Base-by-base conservation (phyloP, 2,888 invertebrate genomes). In the Philereme transversata region DNA sequence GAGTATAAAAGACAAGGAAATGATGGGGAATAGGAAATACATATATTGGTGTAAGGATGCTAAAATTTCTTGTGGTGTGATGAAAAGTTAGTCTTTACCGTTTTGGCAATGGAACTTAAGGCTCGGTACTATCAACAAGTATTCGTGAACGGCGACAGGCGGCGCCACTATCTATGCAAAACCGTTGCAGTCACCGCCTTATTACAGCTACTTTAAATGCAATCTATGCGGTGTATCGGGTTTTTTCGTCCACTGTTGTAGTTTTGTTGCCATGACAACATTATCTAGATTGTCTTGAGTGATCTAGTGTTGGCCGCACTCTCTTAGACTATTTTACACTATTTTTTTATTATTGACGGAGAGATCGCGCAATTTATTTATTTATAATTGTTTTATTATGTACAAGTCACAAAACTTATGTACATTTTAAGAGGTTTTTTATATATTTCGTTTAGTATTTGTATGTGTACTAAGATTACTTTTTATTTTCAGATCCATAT, bases 401-500 rank as follows among this genome's bases (percentile, higher is more conserved):
- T n/a, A n/a, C n/a, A 22, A 22, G 22, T 22, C 3, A 22, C 22
- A 22, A 22, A 22, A 22, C 3, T 22, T 22, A 22, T 22, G 22
- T 22, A 22, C 22, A 22, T 22, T 22, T 22, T 22, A 2, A 3
- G 3, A 3, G 22, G 22, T 22, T 22, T 22, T 22, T 22, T 22
- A 2, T 22, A 22, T 22, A 22, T 22, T 22, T 22, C 22, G 22
- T 22, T 22, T 22, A 22, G 22, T 22, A 22, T 22, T 22, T 22
- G 22, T 22, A 22, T 22, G 22, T 22, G 22, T 22, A 22, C 22
- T 51, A 47, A 43, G 60, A 9, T 51, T 48, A 47, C 52, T 58
- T 64, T 72, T 74, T 85, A 82, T 79, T 95, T 95, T 60, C 95
- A 98, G 98, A 99, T 96, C 98, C 98, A 86, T 99, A 99, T 95